Evolutionary conservation across 2,888 invertebrate species (phyloP), one percentile per base, ranked within the genome.

Genomic region (Cryptocheilus praepositus): DNA sequence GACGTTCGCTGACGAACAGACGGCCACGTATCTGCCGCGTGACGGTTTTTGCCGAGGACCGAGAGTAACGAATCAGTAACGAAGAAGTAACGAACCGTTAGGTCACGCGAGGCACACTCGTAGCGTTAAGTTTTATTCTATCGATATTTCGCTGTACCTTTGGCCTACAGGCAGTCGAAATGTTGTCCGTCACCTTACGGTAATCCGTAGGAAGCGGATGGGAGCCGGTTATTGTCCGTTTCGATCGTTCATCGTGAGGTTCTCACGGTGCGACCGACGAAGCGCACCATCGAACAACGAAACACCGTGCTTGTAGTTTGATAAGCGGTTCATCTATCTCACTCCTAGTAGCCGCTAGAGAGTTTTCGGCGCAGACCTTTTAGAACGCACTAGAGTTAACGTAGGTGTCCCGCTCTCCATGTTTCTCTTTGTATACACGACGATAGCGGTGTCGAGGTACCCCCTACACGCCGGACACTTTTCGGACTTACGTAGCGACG

Each of bases 111-210:
- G 60, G 44, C 43, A 70, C 56, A 68, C 58, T 60, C 64, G 49
- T 78, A 76, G 66, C 43, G 21, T 70, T 79, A 75, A 77, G 68
- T 73, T 68, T 63, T 36, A 36, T 7, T 54, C 60, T 67, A 56
- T 61, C 68, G 68, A 70, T 54, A 64, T 58, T 55, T 58, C 44
- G 61, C 53, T 66, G 67, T 58, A 72, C 49, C 22, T 63, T 60
- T 79, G 78, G 78, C 79, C 78, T 79, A 76, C 28, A 4, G 22
- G 25, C 46, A 58, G 46, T 46, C 49, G n/a, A 49, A 18, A 49
- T 7, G 8, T 36, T 36, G 36, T 36, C 36, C 3, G 36, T 36
- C 3, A 2, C 8, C 1, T 11, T 57, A 49, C n/a, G 28, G 44
- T 18, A 63, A 67, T 36, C 36, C 11, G 11, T 36, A n/a, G n/a